phyloP scores from a whole-genome alignment of 2,113 vertebrate genomes.

The western clawed frog (Xenopus tropicalis) region UCB_Xtro_10.0 CM004447.2:106789501-106790000 shows the following conservation, averaged over 20 bases:
- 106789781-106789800: slow-evolving; percentile 96
- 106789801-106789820: slow-evolving; percentile 53
- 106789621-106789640: neutral
- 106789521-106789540: no score
- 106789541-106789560: no score
- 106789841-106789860: no score
- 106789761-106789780: slow-evolving; percentile 93
- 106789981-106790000: no score
- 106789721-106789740: slow-evolving; percentile 95
- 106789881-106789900: no score
- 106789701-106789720: slow-evolving; percentile 91
- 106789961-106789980: no score
- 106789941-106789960: no score
- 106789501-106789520: slow-evolving; percentile 87
- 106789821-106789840: neutral
- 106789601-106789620: neutral
- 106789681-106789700: slow-evolving; percentile 99
- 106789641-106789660: slow-evolving; percentile 35
- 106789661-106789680: slow-evolving; percentile 98
- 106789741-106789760: slow-evolving; percentile 93
- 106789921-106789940: no score
- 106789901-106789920: no score
- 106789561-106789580: no score
- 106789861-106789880: no score
- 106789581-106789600: no score